These are phyloP conservation scores for Bimastos eiseni DNA, from an alignment of 2,888 invertebrate species.

Conservation along the genomic window DNA sequence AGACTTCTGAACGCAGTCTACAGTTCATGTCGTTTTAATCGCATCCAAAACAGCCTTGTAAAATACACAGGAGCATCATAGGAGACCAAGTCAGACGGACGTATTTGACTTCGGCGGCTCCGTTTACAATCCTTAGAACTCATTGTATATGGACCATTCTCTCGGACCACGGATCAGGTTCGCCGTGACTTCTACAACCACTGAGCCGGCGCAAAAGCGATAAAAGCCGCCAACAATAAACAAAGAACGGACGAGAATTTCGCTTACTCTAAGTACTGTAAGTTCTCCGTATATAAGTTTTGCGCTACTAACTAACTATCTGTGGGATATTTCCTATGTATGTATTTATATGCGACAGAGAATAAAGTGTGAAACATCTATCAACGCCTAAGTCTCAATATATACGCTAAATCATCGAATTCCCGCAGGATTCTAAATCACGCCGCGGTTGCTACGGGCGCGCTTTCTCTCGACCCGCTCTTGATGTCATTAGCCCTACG, in stretches of 20 bases:
- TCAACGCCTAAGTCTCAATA: conserved; percentile 13
- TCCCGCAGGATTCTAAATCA: neutral
- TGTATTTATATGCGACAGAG: neutral
- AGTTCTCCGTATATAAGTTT: neutral
- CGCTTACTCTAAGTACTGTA: neutral
- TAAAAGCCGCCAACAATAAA: neutral
- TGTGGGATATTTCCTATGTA: neutral
- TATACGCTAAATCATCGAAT: neutral
- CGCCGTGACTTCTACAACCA: neutral
- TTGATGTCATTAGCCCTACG: neutral
- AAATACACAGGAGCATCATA: neutral
- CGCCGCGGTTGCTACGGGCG: neutral
- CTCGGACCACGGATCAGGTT: neutral
- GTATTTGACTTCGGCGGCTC: neutral
- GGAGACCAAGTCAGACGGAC: neutral
- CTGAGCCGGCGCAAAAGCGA: neutral
- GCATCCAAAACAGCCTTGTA: neutral
- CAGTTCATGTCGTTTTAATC: neutral
- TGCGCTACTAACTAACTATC: neutral
- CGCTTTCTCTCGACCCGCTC: neutral
- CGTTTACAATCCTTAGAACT: neutral
- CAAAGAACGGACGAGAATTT: neutral
- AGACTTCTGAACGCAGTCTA: neutral
- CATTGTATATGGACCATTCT: neutral
- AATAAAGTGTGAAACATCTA: neutral